Evolutionary conservation across 2,113 vertebrate genomes (phyloP), one percentile per base, ranked within the genome.

Genomic region (Aegithalos caudatus): DNA sequence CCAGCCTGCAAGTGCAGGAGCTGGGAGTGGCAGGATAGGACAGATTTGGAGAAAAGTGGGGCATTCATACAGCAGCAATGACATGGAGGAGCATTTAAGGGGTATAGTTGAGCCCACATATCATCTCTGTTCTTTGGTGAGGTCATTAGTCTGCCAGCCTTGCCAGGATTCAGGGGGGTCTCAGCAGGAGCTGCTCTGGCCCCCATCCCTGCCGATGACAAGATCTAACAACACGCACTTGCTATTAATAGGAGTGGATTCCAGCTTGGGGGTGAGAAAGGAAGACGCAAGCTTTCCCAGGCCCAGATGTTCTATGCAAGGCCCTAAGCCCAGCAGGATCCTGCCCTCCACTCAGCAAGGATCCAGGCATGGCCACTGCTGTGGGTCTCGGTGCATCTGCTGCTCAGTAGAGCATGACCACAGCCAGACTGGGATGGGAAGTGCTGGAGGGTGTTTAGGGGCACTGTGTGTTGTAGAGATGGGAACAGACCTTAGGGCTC

Each of bases 191-290:
- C 44, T 77, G 35, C 33, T 54, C 20, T 0, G 0, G 18, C 51
- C 70, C 60, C 65, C 11, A 10, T 35, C n/a, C 16, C 58, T 23
- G 31, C 50, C 0, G 1, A 82, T 76, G 66, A 88, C 82, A 86
- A 58, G 54, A 10, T 60, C 65, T 62, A 78, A 60, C 3, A 0
- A 81, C 65, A 92, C n/a, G 2, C 77, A 8, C 40, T 25, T 51
- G 73, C 91, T 96, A 97, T 95, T 94, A 95, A 95, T 92, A 95
- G 94, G 48, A 89, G 56, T 7, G 10, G 44, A 95, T 92, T 95
- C 92, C 95, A 95, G 70, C 77, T 87, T 53, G 48, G 25, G 92
- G 54, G 48, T 96, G 94, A 96, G 95, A 95, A 94, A 92, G 66
- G 78, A 95, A 80, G 27, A 93, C 29, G 38, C 42, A 69, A 19